These are phyloP conservation scores for Pipa parva DNA, from an alignment of 2,113 vertebrate genomes.

Conservation along the genomic window DNA sequence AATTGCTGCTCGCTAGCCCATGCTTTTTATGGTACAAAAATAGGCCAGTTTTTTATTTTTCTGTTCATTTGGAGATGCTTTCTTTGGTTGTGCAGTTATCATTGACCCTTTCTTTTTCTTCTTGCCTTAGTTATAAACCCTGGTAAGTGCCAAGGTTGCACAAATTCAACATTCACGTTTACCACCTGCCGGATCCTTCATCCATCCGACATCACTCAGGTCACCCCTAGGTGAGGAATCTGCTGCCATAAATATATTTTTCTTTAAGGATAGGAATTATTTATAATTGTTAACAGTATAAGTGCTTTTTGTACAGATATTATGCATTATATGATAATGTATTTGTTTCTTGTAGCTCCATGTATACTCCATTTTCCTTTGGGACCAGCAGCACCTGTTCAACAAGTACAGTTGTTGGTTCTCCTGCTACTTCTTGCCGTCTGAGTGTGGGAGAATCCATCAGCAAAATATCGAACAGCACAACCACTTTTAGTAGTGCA, in stretches of 20 bases:
- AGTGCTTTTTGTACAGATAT: not conserved
- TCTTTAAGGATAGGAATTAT: too few species aligned
- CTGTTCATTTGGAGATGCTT: too few species aligned
- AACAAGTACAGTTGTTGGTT: slow-evolving; percentile 66
- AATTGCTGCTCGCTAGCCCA: too few species aligned
- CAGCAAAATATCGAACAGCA: slow-evolving; percentile 67
- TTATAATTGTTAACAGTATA: too few species aligned
- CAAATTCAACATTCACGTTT: slow-evolving; percentile 92
- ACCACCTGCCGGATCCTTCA: slow-evolving; percentile 95
- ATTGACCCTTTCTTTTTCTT: slow-evolving; percentile 46
- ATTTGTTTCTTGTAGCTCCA: slow-evolving; percentile 51
- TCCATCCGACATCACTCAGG: slow-evolving; percentile 87
- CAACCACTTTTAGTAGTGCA: slow-evolving; percentile 66
- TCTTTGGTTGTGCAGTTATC: too few species aligned
- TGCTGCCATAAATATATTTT: too few species aligned
- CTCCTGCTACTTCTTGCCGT: slow-evolving; percentile 73
- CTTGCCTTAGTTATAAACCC: slow-evolving; percentile 75
- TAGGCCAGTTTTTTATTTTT: too few species aligned
- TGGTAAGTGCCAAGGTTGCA: slow-evolving; percentile 87
- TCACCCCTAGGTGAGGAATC: slow-evolving; percentile 78
- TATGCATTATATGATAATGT: not conserved
- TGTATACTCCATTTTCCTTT: slow-evolving; percentile 50
- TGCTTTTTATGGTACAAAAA: too few species aligned
- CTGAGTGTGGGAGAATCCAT: slow-evolving; percentile 78
- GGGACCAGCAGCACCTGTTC: slow-evolving; percentile 64